A percentile compares a stretch with the other conserved stretches of the same genome.
Conservation (phyloP, 2,113 vertebrate species). For the Mustela lutreola region DNA sequence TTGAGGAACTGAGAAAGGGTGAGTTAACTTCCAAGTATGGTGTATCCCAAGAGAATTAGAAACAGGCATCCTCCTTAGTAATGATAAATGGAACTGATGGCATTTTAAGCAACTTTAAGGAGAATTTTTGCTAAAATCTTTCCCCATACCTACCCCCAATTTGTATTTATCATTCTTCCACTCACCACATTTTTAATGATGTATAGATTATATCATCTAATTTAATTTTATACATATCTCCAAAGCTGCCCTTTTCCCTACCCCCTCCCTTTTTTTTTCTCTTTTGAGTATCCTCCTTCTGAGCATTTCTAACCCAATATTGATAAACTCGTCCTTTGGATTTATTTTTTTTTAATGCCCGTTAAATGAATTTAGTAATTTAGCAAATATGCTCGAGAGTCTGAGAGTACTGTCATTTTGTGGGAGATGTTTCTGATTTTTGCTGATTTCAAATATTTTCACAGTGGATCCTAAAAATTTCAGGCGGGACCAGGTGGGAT, state of each 20-base stretch:
- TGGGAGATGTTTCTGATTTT: slow-evolving; percentile 46
- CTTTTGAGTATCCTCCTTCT: not conserved
- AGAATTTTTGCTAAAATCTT: slow-evolving; percentile 47
- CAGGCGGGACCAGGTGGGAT: not conserved
- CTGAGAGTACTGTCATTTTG: not conserved
- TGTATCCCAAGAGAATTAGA: not conserved
- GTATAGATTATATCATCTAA: not conserved
- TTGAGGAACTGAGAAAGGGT: slow-evolving; percentile 51
- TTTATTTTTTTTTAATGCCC: not conserved
- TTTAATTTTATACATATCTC: not conserved
- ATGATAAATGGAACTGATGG: not conserved
- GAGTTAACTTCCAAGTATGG: slow-evolving; percentile 54
- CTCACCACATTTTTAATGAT: slow-evolving; percentile 1
- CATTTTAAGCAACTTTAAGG: slow-evolving; percentile 27
- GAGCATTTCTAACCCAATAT: not conserved
- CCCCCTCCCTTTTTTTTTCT: not conserved
- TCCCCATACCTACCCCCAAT: not conserved
- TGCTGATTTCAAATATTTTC: slow-evolving; percentile 7
- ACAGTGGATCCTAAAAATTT: not conserved
- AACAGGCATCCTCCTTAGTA: not conserved
- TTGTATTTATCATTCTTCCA: not conserved
- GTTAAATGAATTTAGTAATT: slow-evolving; percentile 12
- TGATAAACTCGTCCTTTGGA: not conserved
- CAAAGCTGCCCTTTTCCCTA: not conserved
- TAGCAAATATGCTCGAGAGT: not conserved